These are phyloP conservation scores for Tethea ocularis DNA, from an alignment of 2,888 invertebrate genomes.

Conservation along the genomic window DNA sequence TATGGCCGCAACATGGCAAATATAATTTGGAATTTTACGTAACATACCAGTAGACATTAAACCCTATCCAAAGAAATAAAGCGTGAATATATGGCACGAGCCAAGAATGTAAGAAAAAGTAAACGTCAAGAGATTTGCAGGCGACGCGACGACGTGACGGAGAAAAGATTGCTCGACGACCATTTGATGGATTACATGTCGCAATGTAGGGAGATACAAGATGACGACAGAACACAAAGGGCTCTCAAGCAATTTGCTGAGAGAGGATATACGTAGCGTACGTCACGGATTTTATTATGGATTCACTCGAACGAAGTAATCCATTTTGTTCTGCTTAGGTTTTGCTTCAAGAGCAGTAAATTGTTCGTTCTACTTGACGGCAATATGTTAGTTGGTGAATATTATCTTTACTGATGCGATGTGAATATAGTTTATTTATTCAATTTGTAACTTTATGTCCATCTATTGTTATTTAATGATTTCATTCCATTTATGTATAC, in stretches of 20 bases:
- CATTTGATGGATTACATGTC: slow-evolving; percentile 43
- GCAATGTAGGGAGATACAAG: slow-evolving; percentile 14
- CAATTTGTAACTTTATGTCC: no score
- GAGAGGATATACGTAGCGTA: neutral
- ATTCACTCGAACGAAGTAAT: slow-evolving; percentile 2
- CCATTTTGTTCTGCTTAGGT: neutral
- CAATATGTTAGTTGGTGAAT: neutral
- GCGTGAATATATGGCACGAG: slow-evolving; percentile 71
- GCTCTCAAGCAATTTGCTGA: slow-evolving; percentile 7
- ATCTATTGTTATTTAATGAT: no score
- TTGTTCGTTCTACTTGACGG: neutral
- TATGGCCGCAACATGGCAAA: no score
- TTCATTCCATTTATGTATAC: neutral
- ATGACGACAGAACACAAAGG: slow-evolving; percentile 5
- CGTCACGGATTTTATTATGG: slow-evolving; percentile 3
- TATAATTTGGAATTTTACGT: neutral
- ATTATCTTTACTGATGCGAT: neutral
- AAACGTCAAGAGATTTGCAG: slow-evolving; percentile 33
- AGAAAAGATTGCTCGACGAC: slow-evolving; percentile 38
- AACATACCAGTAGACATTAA: slow-evolving; percentile 29
- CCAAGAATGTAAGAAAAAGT: slow-evolving; percentile 66
- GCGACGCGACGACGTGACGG: slow-evolving; percentile 24
- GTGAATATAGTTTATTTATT: neutral
- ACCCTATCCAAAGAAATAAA: slow-evolving; percentile 54
- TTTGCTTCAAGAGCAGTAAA: neutral